These are phyloP conservation scores for Poeciliopsis turneri DNA, from an alignment of 2,797 vertebrate species.

Conservation along the genomic window DNA sequence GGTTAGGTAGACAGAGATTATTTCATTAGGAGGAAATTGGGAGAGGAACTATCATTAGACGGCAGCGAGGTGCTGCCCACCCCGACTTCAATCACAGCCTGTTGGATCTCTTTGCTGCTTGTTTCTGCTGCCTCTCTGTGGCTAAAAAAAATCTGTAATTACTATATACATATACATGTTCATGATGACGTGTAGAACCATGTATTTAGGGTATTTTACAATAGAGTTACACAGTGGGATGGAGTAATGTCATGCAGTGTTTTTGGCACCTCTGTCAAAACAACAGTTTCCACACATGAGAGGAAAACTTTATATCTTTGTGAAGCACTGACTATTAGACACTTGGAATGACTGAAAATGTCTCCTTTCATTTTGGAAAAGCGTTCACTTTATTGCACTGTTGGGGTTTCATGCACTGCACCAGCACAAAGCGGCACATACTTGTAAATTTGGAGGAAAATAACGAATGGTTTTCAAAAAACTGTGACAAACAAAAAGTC, in stretches of 20 bases:
- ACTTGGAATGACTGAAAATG: neutral
- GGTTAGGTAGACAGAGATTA: conserved; percentile 48
- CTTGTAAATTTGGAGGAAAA: neutral
- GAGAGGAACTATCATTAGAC: conserved; percentile 1
- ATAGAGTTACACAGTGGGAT: neutral
- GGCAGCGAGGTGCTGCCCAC: neutral
- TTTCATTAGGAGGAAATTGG: conserved; percentile 41
- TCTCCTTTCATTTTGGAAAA: neutral
- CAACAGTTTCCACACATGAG: neutral
- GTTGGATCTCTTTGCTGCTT: neutral
- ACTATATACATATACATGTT: neutral
- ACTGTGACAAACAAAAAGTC: neutral
- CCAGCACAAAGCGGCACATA: neutral
- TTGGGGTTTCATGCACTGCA: neutral
- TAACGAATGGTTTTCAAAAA: neutral
- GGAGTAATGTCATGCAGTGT: neutral
- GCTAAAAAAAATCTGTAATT: neutral
- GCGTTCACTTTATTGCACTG: neutral
- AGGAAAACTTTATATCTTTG: neutral
- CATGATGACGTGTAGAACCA: neutral
- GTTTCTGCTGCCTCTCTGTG: neutral
- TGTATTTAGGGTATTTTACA: neutral
- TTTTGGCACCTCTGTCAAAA: conserved; percentile 46
- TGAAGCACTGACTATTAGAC: neutral
- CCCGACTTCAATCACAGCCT: neutral